Evolutionary conservation across 2,888 invertebrate species (phyloP).

Genomic region (Drosophila basisetae): DNA sequence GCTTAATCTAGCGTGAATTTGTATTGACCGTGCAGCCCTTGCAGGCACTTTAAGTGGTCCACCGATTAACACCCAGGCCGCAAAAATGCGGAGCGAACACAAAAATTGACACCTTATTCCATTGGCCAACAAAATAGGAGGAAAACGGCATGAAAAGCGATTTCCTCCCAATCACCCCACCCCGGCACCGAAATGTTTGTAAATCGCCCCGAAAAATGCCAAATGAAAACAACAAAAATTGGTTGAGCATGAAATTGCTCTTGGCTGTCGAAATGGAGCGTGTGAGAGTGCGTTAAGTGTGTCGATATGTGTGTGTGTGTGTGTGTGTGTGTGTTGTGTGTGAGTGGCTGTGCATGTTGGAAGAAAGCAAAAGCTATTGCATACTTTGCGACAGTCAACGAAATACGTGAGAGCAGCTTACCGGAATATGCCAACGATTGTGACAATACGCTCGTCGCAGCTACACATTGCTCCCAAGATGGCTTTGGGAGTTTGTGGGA

Average conservation of each 20-base stretch:
- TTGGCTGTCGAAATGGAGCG: conserved; percentile 39
- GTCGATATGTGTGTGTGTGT: conserved; percentile 2
- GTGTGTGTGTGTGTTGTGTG: background rate
- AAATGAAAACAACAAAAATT: conserved; percentile 76
- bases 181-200: conserved; percentile 29
- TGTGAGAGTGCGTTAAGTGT: conserved; percentile 17
- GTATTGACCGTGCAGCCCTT: conserved; percentile 63
- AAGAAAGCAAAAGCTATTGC: conserved; percentile 56
- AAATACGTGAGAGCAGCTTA: conserved; percentile 54
- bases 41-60: conserved; percentile 43
- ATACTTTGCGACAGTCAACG: conserved; percentile 51
- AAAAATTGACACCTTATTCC: conserved; percentile 70
- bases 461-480: background rate
- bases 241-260: conserved; percentile 80
- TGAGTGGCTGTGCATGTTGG: conserved; percentile 3
- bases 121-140: conserved; percentile 27
- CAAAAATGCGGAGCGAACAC: conserved; percentile 56
- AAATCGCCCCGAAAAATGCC: conserved; percentile 56
- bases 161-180: background rate
- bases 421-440: conserved; percentile 59
- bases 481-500: background rate
- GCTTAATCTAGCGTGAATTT: conserved; percentile 78
- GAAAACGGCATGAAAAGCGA: conserved; percentile 37
- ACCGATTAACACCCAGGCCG: conserved; percentile 71
- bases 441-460: conserved; percentile 28